phyloP scores from a whole-genome alignment of 2,113 vertebrate genomes.

The Thamnophis sirtalis region DNA sequence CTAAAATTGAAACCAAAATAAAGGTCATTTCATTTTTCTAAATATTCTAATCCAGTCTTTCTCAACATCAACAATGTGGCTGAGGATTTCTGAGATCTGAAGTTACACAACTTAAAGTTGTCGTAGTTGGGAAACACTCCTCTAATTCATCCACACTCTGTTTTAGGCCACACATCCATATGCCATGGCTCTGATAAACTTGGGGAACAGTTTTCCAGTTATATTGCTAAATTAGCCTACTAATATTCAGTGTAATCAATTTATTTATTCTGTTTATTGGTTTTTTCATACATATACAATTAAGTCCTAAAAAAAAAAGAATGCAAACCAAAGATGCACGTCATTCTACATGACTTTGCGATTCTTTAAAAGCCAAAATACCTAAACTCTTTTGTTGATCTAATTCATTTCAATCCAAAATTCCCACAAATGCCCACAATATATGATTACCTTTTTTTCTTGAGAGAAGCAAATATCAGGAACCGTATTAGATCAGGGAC shows the following conservation, averaged over 20 bases:
- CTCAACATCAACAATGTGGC: not conserved
- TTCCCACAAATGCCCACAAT: not conserved
- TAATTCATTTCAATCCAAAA: not conserved
- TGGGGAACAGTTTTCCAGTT: not conserved
- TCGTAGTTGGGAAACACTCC: not conserved
- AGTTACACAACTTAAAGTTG: not conserved
- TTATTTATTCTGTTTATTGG: not conserved
- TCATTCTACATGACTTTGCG: not conserved
- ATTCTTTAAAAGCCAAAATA: not conserved
- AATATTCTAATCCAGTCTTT: not conserved
- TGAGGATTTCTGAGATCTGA: not conserved
- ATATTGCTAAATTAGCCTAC: not conserved
- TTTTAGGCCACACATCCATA: not conserved
- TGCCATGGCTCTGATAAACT: not conserved
- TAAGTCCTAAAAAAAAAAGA: not conserved
- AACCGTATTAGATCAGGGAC: not conserved
- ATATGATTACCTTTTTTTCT: not conserved
- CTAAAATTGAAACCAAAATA: not conserved
- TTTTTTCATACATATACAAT: not conserved
- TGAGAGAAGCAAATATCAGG: not conserved
- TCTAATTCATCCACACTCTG: not conserved
- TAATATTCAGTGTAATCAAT: not conserved
- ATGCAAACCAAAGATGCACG: not conserved
- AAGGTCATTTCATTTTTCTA: not conserved
- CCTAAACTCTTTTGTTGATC: not conserved